phyloP scores from a whole-genome alignment of 2,888 invertebrate genomes.

The Cosmopolites sordidus region DNA sequence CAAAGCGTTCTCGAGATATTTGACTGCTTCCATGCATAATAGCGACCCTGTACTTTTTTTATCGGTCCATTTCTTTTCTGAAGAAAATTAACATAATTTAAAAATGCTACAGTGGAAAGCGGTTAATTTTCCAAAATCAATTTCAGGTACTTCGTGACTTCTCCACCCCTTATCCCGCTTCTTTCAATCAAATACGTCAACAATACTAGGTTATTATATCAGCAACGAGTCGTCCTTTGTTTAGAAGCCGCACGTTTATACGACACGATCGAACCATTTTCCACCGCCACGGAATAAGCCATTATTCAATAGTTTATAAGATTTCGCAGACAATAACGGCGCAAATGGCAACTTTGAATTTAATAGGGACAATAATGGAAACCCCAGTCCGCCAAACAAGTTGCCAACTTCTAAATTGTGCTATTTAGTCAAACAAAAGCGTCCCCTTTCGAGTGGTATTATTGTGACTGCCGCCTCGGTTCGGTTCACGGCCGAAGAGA shows the following conservation, averaged over 20 bases:
- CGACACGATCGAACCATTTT: conserved; percentile 28
- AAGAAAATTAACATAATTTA: no score
- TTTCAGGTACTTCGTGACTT: no score
- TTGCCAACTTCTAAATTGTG: conserved; percentile 49
- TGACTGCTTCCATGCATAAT: no score
- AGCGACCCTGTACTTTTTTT: no score
- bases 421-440: conserved; percentile 49
- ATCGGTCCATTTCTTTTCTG: no score
- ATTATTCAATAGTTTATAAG: conserved; percentile 49
- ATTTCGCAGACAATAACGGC: conserved; percentile 47
- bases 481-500: neutral
- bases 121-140: no score
- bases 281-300: conserved; percentile 36
- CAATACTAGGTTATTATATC: no score
- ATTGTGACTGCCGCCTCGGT: conserved; percentile 38
- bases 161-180: no score
- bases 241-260: conserved; percentile 22
- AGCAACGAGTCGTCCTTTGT: conserved; percentile 22
- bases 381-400: conserved; percentile 46
- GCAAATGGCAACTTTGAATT: conserved; percentile 48
- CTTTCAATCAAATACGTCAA: no score
- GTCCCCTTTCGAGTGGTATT: conserved; percentile 35
- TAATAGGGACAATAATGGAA: conserved; percentile 50
- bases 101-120: no score
- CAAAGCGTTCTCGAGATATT: no score